These are phyloP conservation scores for Drosophila affinis DNA, from an alignment of 2,888 invertebrate species.

Conservation along the genomic window DNA sequence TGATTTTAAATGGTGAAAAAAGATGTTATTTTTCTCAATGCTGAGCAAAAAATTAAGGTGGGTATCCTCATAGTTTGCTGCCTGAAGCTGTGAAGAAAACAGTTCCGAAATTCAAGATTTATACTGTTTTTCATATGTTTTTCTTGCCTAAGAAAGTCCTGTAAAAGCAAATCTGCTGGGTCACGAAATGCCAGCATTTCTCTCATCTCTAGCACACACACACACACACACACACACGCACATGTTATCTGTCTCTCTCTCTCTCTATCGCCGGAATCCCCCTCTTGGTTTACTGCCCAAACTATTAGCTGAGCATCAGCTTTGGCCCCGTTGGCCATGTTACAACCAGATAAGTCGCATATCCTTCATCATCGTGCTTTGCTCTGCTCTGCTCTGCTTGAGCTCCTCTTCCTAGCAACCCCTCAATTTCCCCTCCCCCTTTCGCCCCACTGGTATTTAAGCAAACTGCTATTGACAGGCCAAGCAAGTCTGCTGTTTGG, in stretches of 20 bases:
- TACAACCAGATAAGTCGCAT: slow-evolving; percentile 65
- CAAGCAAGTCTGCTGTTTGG: slow-evolving; percentile 9
- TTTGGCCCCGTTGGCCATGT: slow-evolving; percentile 60
- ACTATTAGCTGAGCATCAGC: slow-evolving; percentile 50
- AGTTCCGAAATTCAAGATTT: neutral
- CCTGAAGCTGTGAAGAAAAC: neutral
- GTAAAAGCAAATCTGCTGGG: neutral
- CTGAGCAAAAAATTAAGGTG: no score
- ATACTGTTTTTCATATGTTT: neutral
- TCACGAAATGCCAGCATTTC: slow-evolving; percentile 13
- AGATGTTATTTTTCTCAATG: neutral
- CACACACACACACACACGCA: slow-evolving; percentile 16
- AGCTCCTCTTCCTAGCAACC: slow-evolving; percentile 2
- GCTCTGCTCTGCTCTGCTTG: slow-evolving; percentile 14
- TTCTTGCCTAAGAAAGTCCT: neutral
- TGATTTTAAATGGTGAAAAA: neutral
- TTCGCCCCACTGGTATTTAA: neutral
- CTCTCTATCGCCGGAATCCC: slow-evolving; percentile 19
- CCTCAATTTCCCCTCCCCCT: neutral
- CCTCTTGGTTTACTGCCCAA: slow-evolving; percentile 27
- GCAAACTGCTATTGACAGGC: slow-evolving; percentile 59
- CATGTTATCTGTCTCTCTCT: slow-evolving; percentile 48
- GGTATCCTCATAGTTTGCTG: neutral
- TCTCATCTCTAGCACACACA: slow-evolving; percentile 19
- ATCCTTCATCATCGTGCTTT: slow-evolving; percentile 41